Conservation (phyloP, 2,113 vertebrate species). For the Notarius quadriscutis region DNA sequence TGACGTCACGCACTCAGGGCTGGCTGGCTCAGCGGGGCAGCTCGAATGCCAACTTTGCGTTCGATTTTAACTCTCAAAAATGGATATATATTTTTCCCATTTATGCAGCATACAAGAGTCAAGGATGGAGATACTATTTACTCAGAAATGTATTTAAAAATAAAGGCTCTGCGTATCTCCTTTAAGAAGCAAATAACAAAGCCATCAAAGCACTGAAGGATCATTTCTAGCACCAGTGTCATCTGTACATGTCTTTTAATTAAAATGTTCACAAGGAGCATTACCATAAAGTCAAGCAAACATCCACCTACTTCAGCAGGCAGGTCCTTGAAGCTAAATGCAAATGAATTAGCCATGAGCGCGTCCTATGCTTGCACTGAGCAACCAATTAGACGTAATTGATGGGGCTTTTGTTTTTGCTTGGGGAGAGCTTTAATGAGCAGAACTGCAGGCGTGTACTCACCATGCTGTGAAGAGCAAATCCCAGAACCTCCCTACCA, state of each 20-base stretch:
- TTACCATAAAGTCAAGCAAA: slow-evolving; percentile 27
- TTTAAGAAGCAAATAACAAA: neutral
- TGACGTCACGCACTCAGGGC: too few species aligned
- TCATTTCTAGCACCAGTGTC: neutral
- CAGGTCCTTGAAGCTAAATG: slow-evolving; percentile 43
- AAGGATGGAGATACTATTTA: too few species aligned
- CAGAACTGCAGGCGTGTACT: slow-evolving; percentile 47
- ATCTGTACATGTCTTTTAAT: slow-evolving; percentile 14
- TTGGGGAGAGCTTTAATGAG: slow-evolving; percentile 62
- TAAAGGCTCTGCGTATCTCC: too few species aligned
- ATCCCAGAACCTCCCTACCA: slow-evolving; percentile 20
- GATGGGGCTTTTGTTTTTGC: slow-evolving; percentile 63
- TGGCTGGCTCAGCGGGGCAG: too few species aligned
- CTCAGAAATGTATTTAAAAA: too few species aligned
- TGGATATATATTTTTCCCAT: too few species aligned
- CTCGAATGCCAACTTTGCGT: too few species aligned
- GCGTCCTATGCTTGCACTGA: slow-evolving; percentile 47
- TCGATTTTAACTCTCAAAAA: too few species aligned
- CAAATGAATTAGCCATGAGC: slow-evolving; percentile 61
- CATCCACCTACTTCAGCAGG: neutral
- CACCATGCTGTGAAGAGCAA: slow-evolving; percentile 21
- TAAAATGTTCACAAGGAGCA: slow-evolving; percentile 13
- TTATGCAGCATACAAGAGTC: too few species aligned
- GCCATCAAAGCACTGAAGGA: neutral
- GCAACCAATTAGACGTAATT: slow-evolving; percentile 64